A percentile compares a stretch with the other conserved stretches of the same genome.
These are phyloP conservation scores for Calameuta idolon DNA, from an alignment of 2,888 invertebrate species.

Conservation along the genomic window DNA sequence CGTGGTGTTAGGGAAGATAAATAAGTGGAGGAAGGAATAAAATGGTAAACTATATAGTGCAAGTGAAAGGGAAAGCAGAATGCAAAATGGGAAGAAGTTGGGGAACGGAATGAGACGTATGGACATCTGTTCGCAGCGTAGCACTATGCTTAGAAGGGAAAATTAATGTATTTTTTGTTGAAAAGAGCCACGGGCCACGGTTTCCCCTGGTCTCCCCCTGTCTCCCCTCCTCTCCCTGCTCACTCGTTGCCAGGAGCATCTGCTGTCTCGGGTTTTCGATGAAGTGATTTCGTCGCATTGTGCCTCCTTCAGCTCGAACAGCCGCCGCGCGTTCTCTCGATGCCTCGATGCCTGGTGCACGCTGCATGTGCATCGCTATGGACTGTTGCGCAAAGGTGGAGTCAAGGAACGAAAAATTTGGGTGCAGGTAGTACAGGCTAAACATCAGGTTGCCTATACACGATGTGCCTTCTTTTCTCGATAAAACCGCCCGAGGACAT, in stretches of 20 bases:
- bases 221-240: neutral
- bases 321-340: neutral
- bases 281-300: slow-evolving; percentile 57
- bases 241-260: neutral
- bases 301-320: slow-evolving; percentile 35
- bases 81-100: too few species aligned
- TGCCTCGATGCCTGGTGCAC: neutral
- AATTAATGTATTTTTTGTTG: slow-evolving; percentile 42
- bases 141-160: slow-evolving; percentile 11
- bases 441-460: neutral
- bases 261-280: slow-evolving; percentile 40
- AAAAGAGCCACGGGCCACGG: too few species aligned
- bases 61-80: too few species aligned
- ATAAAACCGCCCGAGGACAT: neutral
- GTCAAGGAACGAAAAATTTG: neutral
- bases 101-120: too few species aligned
- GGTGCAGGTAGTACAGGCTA: neutral
- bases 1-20: too few species aligned
- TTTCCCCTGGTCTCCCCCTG: too few species aligned
- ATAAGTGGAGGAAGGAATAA: too few species aligned
- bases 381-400: neutral
- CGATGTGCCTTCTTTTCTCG: slow-evolving; percentile 14
- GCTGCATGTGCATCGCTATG: slow-evolving; percentile 26
- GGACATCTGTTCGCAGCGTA: too few species aligned
- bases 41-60: too few species aligned